Base-by-base conservation (phyloP, 2,113 vertebrate genomes). In the Gila orcuttii region DNA sequence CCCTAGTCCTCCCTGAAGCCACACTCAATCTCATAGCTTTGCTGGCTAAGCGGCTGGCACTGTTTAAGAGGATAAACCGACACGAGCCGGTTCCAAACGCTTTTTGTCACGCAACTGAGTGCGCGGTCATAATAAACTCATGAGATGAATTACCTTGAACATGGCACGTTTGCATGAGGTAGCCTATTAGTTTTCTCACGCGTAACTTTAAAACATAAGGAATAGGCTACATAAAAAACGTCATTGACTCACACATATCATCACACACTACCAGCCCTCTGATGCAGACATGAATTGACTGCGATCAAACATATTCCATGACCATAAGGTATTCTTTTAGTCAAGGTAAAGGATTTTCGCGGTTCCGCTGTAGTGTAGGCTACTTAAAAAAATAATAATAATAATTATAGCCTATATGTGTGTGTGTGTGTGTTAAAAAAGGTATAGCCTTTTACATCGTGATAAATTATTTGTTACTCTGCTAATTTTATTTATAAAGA, bases 101-200 rank as follows among this genome's bases (percentile, higher is more conserved):
- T 88, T 89, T 93, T 93, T 93, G 94, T 95, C 94, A 94, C 94
- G 93, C 94, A 93, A 94, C 85, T 28, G 73, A 86, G 87, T 86
- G 82, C 83, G 82, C 76, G 87, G 89, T 91, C 87, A 88, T 75
- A 85, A 92, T 87, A 86, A 89, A 89, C 19, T 81, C 88, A 84
- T 33, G 31, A 82, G 84, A 84, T 28, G 31, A 79, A 82, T 88
- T 88, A 90, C 55, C 15, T 55, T 47, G 78, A 28, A 50, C 64
- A 25, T 33, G 78, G 42, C 80, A 71, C 60, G 19, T 75, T 33
- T 36, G 19, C 31, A 15, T 4, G 33, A 52, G 73, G 28, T n/a
- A 39, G 55, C 19, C 6, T 57, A 23, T 57, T n/a, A 19, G 36
- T 45, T 39, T 25, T 1, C 6, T 31, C 82, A 55, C 50, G 0